Conservation (phyloP, 1,140 invertebrate species). For the Daktulosphaira vitifoliae region DNA sequence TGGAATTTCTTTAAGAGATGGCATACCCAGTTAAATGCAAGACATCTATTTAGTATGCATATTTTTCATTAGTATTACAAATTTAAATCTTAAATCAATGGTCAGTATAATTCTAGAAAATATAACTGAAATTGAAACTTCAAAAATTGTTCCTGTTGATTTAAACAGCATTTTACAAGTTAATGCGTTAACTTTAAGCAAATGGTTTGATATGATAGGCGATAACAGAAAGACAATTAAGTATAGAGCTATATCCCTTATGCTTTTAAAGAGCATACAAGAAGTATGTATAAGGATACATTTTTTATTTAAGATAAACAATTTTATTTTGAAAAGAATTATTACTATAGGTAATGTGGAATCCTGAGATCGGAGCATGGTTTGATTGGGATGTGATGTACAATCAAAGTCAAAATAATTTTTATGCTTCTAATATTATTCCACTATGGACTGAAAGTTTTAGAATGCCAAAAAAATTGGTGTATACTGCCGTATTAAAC, state of each 20-base stretch:
- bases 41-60: too few species aligned
- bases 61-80: too few species aligned
- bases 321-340: too few species aligned
- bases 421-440: conserved; percentile 63
- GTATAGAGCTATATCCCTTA: conserved; percentile 46
- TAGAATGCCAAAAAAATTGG: conserved; percentile 33
- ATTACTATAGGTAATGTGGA: conserved; percentile 56
- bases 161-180: conserved; percentile 70
- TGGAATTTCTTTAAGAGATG: conserved; percentile 56
- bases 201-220: conserved; percentile 48
- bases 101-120: too few species aligned
- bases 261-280: conserved; percentile 45
- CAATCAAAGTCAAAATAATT: conserved; percentile 47
- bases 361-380: conserved; percentile 60
- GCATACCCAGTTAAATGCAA: too few species aligned
- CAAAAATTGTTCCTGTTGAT: conserved; percentile 70
- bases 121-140: conserved; percentile 51
- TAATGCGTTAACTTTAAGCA: conserved; percentile 50
- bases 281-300: conserved; percentile 37
- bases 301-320: conserved; percentile 47
- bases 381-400: conserved; percentile 56
- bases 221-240: conserved; percentile 46
- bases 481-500: conserved; percentile 37
- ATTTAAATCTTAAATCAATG: too few species aligned
- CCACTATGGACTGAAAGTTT: conserved; percentile 60